Percentiles rank a stretch among this genome's conserved stretches.
Evolutionary conservation across 2,888 invertebrate genomes (phyloP).

Genomic region (Drosophila austrosaltans): DNA sequence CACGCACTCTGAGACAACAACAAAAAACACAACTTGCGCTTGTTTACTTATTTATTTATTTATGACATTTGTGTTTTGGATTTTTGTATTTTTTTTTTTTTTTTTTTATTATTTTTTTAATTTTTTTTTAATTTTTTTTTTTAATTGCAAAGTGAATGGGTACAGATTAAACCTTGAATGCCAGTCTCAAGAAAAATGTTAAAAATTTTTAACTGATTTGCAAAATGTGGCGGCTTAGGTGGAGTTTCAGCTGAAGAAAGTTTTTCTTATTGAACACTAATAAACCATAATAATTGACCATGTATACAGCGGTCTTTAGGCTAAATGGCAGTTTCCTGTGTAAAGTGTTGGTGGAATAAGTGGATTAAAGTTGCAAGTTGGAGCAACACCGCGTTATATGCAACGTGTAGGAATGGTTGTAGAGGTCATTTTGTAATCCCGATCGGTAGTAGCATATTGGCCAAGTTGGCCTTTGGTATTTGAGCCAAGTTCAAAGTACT

Average conservation of each 20-base stretch:
- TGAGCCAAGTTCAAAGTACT: no score
- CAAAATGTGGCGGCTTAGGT: no score
- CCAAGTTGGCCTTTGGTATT: no score
- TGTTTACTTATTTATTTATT: conserved; percentile 20
- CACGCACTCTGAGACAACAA: conserved; percentile 9
- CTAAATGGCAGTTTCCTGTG: no score
- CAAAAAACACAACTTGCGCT: conserved; percentile 6
- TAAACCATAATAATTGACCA: neutral
- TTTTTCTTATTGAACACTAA: neutral
- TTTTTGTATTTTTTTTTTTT: conserved; percentile 35
- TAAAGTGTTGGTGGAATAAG: no score
- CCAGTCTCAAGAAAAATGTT: neutral
- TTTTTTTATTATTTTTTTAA: conserved; percentile 9
- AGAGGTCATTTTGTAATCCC: no score
- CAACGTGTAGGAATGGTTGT: no score
- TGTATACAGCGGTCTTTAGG: no score
- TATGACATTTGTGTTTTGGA: conserved; percentile 23
- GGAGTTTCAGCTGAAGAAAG: neutral
- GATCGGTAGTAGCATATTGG: no score
- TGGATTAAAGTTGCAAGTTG: no score
- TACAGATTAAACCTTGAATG: neutral
- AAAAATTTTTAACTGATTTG: neutral
- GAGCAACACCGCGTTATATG: no score
- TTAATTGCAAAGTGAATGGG: conserved; percentile 31
- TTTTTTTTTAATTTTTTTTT: neutral